These are phyloP conservation scores for Octonoba sinensis DNA, from an alignment of 2,888 invertebrate species.

Conservation along the genomic window DNA sequence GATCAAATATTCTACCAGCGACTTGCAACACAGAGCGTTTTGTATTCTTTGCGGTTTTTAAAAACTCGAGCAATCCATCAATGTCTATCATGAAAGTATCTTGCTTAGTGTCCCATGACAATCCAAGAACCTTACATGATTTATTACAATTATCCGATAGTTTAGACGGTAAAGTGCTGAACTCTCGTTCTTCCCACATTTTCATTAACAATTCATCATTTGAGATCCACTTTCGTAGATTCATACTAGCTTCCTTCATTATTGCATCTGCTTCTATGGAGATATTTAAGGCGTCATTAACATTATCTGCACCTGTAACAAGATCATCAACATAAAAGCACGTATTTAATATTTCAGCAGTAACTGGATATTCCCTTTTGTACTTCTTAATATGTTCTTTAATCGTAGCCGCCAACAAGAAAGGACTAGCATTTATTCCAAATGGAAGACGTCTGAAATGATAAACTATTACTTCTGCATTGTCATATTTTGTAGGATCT, in stretches of 20 bases:
- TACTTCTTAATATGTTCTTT: constrained; percentile 7
- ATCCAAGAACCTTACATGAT: no score
- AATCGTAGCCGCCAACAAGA: constrained; percentile 10
- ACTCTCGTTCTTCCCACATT: no score
- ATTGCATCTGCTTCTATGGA: not conserved
- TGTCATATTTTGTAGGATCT: not conserved
- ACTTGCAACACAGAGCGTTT: no score
- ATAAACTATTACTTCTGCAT: not conserved
- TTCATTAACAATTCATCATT: no score
- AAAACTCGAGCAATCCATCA: not conserved
- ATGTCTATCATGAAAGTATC: not conserved
- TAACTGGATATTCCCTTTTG: not conserved
- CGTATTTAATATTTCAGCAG: not conserved
- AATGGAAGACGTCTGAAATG: no score
- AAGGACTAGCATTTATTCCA: no score
- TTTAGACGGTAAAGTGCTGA: no score
- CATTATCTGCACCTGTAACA: not conserved
- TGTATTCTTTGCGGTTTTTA: not conserved
- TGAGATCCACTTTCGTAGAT: no score
- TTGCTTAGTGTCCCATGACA: not conserved
- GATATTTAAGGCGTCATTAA: constrained; percentile 4
- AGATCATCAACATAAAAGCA: constrained; percentile 8
- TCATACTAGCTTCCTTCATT: no score
- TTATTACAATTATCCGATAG: no score
- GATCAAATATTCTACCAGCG: no score